Evolutionary conservation across 2,113 vertebrate genomes (phyloP).

Genomic region (Mohoua ochrocephala): DNA sequence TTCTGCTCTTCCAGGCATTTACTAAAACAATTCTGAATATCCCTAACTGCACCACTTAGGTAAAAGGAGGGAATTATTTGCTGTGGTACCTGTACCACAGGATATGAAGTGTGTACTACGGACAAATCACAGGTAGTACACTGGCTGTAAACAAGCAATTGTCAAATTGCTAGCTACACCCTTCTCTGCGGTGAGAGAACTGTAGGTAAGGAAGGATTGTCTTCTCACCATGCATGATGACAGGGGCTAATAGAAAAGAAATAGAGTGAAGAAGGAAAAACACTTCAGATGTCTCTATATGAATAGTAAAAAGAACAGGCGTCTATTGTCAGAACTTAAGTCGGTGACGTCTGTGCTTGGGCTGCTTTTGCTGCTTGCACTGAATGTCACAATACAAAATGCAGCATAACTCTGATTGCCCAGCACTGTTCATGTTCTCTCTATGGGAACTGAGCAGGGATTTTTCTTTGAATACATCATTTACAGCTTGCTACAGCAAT

Average conservation of each 20-base stretch:
- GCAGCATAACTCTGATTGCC: constrained; percentile 36
- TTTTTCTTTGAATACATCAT: constrained; percentile 57
- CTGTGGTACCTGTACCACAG: neutral
- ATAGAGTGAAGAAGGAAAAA: neutral
- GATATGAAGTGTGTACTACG: neutral
- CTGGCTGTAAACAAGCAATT: neutral
- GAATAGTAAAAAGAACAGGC: neutral
- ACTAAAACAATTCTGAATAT: neutral
- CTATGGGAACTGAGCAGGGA: constrained; percentile 26
- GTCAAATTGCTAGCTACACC: neutral
- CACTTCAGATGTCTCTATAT: neutral
- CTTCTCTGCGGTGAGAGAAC: neutral
- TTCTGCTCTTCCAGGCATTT: neutral
- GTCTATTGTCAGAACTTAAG: constrained; percentile 7
- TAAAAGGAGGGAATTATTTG: neutral
- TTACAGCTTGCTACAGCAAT: constrained; percentile 42
- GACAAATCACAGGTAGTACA: neutral
- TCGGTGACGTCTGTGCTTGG: neutral
- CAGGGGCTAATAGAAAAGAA: neutral
- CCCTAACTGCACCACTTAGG: neutral
- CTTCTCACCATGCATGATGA: neutral
- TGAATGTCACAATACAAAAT: constrained; percentile 45
- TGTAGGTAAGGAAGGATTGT: neutral
- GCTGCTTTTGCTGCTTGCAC: constrained; percentile 14
- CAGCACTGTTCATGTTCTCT: constrained; percentile 16